A percentile compares a stretch with the other conserved stretches of the same genome.
phyloP scores from a whole-genome alignment of 1,140 invertebrate genomes.

The Diorhabda elongata region DNA sequence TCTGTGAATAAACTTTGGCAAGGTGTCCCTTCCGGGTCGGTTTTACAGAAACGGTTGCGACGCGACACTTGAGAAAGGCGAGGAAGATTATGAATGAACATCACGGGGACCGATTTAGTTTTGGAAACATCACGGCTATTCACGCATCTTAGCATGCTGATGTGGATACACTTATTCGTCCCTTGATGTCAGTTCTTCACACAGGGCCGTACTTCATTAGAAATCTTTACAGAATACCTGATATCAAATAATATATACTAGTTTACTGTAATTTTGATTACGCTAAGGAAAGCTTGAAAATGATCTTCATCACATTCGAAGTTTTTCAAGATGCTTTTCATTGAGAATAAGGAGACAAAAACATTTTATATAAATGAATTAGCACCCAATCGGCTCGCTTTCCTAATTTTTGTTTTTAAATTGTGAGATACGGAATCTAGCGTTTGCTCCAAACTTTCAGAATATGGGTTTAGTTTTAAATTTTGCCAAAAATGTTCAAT shows the following conservation, averaged over 20 bases:
- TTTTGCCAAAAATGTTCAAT: too few relatives aligned
- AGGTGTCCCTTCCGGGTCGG: conserved; percentile 44
- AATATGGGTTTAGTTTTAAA: too few relatives aligned
- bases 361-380: neutral
- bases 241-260: neutral
- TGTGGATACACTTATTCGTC: conserved; percentile 10
- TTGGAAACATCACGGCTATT: conserved; percentile 20
- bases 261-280: neutral
- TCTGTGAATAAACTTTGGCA: conserved; percentile 48
- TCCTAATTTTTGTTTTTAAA: too few relatives aligned
- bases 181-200: neutral
- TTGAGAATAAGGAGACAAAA: neutral
- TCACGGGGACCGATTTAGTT: conserved; percentile 41
- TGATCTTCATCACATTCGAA: neutral
- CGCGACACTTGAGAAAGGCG: conserved; percentile 11
- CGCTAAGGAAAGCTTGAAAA: neutral
- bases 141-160: conserved; percentile 20
- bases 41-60: neutral
- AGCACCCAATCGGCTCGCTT: too few relatives aligned
- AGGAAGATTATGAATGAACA: conserved; percentile 45
- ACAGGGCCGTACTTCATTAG: neutral
- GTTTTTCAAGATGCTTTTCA: neutral
- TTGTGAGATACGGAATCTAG: neutral
- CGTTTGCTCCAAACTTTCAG: neutral
- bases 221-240: neutral